Base-by-base conservation (phyloP, 2,797 vertebrate genomes). In the Mycteria americana region DNA sequence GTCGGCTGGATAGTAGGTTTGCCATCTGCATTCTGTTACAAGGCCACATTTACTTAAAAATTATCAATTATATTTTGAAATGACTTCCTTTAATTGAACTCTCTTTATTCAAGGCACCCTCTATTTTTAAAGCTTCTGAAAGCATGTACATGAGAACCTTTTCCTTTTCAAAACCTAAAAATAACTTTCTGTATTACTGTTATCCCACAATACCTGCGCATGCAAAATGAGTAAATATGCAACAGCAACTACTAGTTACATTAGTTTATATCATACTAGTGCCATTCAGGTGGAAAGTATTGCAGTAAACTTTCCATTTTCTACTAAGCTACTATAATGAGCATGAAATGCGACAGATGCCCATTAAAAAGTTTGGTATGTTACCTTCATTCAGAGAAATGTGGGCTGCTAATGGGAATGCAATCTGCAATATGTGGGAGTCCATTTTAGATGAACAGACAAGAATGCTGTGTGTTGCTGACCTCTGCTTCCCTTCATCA, bases 1-100 rank as follows among this genome's bases (percentile, higher is more conserved):
- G 97, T 98, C 92, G 27, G 89, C 95, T 75, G 76, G 78, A 93
- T 93, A 89, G 95, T 87, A 76, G 35, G 74, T 94, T 97, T 97
- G 70, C 98, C 97, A 97, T 98, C 97, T 98, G 98, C 96, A 98
- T 98, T 98, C 88, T 89, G 94, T 94, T 97, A 85, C 89, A 95
- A 97, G 97, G 96, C 95, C 97, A 98, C 97, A 98, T 95, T 97
- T 98, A 98, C 97, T 98, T 98, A 97, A 98, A 97, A 98, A 97
- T 98, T 94, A 98, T 97, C 97, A 98, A 98, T 98, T 98, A 97
- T 65, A 87, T 57, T 93, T 95, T 92, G 94, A 97, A 97, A 97
- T 97, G 7, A 73, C 92, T 97, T 95, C 92, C 81, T 95, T 95
- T 97, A 96, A 97, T 98, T 97, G 97, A 90, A 80, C 89, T 93